phyloP scores from a whole-genome alignment of 2,888 invertebrate species.

The Andrena haemorrhoa region DNA sequence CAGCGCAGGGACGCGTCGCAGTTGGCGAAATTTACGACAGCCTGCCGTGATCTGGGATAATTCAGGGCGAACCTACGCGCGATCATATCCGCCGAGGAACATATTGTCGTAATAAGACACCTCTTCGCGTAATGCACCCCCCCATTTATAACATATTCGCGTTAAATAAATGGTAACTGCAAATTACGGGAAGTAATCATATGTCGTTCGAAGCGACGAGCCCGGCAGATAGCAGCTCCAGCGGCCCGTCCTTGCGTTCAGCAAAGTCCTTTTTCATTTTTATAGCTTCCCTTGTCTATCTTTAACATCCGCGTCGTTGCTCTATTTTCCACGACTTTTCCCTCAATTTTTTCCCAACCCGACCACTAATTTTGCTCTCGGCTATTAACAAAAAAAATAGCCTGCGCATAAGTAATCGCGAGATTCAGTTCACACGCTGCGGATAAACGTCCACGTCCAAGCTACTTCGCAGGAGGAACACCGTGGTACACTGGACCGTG shows the following conservation, averaged over 20 bases:
- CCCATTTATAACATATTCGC: conserved; percentile 36
- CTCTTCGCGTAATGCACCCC: conserved; percentile 33
- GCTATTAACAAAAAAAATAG: background rate
- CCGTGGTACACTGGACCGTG: background rate
- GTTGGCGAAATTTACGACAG: conserved; percentile 27
- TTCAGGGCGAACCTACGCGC: conserved; percentile 36
- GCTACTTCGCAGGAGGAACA: background rate
- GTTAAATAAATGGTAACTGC: conserved; percentile 49
- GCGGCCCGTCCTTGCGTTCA: conserved; percentile 1
- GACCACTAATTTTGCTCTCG: conserved; percentile 4
- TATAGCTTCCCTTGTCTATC: conserved; percentile 7
- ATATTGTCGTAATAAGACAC: conserved; percentile 47
- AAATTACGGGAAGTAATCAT: conserved; percentile 63
- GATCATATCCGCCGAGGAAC: conserved; percentile 50
- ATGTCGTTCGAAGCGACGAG: conserved; percentile 36
- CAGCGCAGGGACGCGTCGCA: background rate
- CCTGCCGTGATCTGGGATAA: conserved; percentile 39
- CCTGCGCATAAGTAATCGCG: background rate
- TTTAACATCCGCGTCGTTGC: conserved; percentile 10
- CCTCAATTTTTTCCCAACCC: background rate
- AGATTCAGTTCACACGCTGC: conserved; percentile 10
- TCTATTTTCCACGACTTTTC: too few species aligned
- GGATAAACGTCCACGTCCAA: background rate
- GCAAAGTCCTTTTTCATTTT: background rate
- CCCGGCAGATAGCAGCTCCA: conserved; percentile 12